Conservation (phyloP, 2,797 vertebrate species). For the Odontamblyopus rebecca region DNA sequence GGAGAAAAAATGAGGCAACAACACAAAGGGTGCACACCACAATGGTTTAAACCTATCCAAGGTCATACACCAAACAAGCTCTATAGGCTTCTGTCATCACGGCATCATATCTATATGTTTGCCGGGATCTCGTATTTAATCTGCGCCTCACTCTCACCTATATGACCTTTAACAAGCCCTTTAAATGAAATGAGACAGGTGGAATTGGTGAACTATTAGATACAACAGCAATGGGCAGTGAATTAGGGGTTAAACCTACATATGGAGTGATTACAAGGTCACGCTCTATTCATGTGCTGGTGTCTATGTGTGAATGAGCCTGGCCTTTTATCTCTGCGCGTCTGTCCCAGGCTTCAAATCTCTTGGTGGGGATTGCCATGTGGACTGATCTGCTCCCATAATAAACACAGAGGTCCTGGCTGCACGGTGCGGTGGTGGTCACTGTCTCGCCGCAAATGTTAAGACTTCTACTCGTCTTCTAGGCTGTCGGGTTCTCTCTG, state of each 20-base stretch:
- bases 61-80: slow-evolving; percentile 45
- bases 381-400: slow-evolving; percentile 63
- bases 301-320: slow-evolving; percentile 34
- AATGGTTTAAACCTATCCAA: slow-evolving; percentile 52
- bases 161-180: slow-evolving; percentile 58
- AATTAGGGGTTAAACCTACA: slow-evolving; percentile 54
- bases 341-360: slow-evolving; percentile 53
- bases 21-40: slow-evolving; percentile 8
- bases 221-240: slow-evolving; percentile 28
- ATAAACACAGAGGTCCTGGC: slow-evolving; percentile 67
- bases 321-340: slow-evolving; percentile 44
- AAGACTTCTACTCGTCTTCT: slow-evolving; percentile 40
- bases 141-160: slow-evolving; percentile 41
- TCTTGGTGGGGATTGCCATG: slow-evolving; percentile 55
- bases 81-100: slow-evolving; percentile 35
- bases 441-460: slow-evolving; percentile 55
- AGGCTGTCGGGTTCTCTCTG: slow-evolving; percentile 47
- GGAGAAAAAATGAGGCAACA: slow-evolving; percentile 34
- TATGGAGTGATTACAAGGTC: slow-evolving; percentile 54
- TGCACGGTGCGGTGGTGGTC: slow-evolving; percentile 43
- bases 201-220: slow-evolving; percentile 47
- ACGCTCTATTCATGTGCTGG: slow-evolving; percentile 29
- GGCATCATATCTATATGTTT: slow-evolving; percentile 45
- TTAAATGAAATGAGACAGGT: slow-evolving; percentile 54
- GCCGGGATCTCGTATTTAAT: slow-evolving; percentile 50